Base-by-base conservation (phyloP, 2,113 vertebrate genomes). In the Hemibagrus wyckioides region DNA sequence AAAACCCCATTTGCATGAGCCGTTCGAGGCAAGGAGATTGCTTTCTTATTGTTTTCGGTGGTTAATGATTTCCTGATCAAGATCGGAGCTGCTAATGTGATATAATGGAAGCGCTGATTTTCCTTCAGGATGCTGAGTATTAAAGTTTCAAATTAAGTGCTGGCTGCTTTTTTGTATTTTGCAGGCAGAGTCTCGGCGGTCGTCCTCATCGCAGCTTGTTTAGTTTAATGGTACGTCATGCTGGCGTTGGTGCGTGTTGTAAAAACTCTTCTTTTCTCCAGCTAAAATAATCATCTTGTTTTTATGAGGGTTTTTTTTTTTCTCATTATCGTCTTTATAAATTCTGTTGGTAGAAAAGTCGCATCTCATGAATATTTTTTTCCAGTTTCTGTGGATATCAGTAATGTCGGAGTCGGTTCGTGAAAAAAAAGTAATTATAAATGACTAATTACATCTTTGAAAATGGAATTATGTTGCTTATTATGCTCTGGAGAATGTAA, bases 1-100 rank as follows among this genome's bases (percentile, higher is more conserved):
- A 59, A 81, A 81, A 59, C 33, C 9, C 33, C 33, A 81, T 81
- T 57, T 41, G 54, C 54, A 81, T 57, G 33, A 59, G 79, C 33
- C 3, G 19, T 33, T 56, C 23, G 23, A 39, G 79, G 33, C 19
- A 4, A 41, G 54, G 23, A 39, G 79, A 81, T 81, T 59, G 23
- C 54, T 39, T 41, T 28, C 79, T 59, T 81, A 81, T 81, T 81
- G 54, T 59, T 81, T 57, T 81, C 54, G 15, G 54, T 41, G 52
- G 3, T 59, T 81, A 81, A 81, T 81, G 54, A 81, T 81, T 59
- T 59, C 28, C 36, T 59, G 79, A 81, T 81, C 79, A 81, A 59
- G 79, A 81, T 41, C 59, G 11, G 11, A 41, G 33, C 25, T 41
- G 30, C 33, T 59, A 81, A 81, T 59, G 54, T 41, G 54, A 59